Evolutionary conservation across 2,888 invertebrate species (phyloP).

Genomic region (Chrysolina haemoptera): DNA sequence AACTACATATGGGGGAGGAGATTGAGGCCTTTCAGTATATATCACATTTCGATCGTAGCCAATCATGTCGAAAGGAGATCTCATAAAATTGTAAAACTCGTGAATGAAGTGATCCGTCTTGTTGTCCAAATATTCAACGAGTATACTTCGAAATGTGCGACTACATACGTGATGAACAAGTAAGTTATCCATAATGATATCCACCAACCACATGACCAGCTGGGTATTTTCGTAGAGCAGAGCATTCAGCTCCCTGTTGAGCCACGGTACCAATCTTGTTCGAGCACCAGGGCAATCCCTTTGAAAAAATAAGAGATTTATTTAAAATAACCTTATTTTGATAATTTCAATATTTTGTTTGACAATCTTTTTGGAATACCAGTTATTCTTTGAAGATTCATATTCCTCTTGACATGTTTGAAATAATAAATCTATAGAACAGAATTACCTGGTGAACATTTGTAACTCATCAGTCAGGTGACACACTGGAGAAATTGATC

Average conservation of each 20-base stretch:
- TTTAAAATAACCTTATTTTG: neutral
- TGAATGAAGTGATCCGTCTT: conserved; percentile 91
- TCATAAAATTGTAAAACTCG: conserved; percentile 89
- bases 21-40: conserved; percentile 71
- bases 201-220: conserved; percentile 77
- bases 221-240: conserved; percentile 78
- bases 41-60: conserved; percentile 84
- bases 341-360: too few relatives aligned
- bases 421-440: too few relatives aligned
- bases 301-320: conserved; percentile 41
- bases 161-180: conserved; percentile 79
- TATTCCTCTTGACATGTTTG: too few relatives aligned
- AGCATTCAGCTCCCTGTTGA: conserved; percentile 88
- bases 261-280: conserved; percentile 89
- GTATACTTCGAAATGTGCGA: conserved; percentile 78
- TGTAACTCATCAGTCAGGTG: too few relatives aligned
- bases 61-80: conserved; percentile 88
- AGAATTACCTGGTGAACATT: too few relatives aligned
- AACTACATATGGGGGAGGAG: conserved; percentile 49
- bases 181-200: conserved; percentile 80
- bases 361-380: too few relatives aligned
- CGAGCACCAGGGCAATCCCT: conserved; percentile 86
- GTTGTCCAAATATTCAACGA: conserved; percentile 79
- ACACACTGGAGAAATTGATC: too few relatives aligned
- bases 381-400: too few relatives aligned